phyloP scores from a whole-genome alignment of 1,140 invertebrate species.

The Danaus plexippus region DNA sequence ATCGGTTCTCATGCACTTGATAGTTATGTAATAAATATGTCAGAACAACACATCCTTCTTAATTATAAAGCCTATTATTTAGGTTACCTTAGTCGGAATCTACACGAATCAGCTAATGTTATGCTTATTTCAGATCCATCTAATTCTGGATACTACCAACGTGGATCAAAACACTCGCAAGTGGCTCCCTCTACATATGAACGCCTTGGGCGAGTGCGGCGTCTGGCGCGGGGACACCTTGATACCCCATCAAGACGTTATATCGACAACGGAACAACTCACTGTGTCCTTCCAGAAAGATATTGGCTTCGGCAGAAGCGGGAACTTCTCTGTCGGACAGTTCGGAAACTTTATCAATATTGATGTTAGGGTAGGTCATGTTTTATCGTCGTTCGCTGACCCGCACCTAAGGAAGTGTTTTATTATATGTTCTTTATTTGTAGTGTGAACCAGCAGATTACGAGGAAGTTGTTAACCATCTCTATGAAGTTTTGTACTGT shows the following conservation, averaged over 20 bases:
- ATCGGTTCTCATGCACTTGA: no score
- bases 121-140: slow-evolving; percentile 42
- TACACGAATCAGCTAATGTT: background rate
- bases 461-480: slow-evolving; percentile 80
- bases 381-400: no score
- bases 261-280: slow-evolving; percentile 82
- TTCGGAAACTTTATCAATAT: slow-evolving; percentile 48
- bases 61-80: no score
- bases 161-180: slow-evolving; percentile 74
- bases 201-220: slow-evolving; percentile 79
- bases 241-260: slow-evolving; percentile 80
- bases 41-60: no score
- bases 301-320: slow-evolving; percentile 74
- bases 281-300: slow-evolving; percentile 74
- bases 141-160: slow-evolving; percentile 81
- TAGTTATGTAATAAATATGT: no score
- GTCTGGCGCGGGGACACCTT: slow-evolving; percentile 73
- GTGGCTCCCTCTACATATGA: slow-evolving; percentile 82
- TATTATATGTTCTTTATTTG: slow-evolving; percentile 9
- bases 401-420: no score
- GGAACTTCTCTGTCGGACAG: slow-evolving; percentile 47
- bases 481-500: slow-evolving; percentile 82
- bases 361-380: slow-evolving; percentile 33
- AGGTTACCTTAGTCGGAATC: no score
- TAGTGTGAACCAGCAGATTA: slow-evolving; percentile 86